A percentile compares a stretch with the other conserved stretches of the same genome.
These are phyloP conservation scores for Hafferia zeledoni DNA, from an alignment of 2,797 vertebrate species.

Conservation along the genomic window DNA sequence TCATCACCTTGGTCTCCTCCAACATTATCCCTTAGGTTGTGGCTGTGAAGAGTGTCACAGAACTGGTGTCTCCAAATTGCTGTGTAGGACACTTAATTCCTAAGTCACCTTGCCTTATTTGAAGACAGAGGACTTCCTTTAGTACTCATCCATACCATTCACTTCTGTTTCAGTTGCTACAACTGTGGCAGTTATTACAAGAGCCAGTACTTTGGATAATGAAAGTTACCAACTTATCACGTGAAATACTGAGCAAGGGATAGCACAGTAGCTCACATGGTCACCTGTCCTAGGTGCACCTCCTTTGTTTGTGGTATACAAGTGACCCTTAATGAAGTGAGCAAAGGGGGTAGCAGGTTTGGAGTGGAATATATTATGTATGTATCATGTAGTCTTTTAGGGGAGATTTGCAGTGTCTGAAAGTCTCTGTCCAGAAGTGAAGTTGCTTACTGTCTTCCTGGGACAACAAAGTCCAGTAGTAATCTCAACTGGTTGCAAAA, in stretches of 20 bases:
- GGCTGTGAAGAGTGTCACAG: constrained; percentile 34
- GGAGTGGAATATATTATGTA: neutral
- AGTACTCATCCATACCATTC: neutral
- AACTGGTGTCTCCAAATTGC: neutral
- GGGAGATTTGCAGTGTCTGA: neutral
- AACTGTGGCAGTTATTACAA: neutral
- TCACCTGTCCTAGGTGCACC: neutral
- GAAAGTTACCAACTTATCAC: neutral
- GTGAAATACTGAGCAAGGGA: neutral
- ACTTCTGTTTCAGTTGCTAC: neutral
- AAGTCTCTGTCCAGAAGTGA: neutral
- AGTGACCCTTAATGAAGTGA: neutral
- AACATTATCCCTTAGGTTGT: neutral
- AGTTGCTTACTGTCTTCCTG: neutral
- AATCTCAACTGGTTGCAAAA: neutral
- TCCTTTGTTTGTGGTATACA: neutral
- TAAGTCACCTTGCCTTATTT: neutral
- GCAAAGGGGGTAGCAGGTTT: neutral
- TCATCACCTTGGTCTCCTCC: too few species aligned
- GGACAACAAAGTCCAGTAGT: neutral
- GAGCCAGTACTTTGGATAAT: neutral
- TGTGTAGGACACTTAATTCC: neutral
- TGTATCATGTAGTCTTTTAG: neutral
- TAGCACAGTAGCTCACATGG: neutral
- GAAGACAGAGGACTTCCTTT: neutral